Evolutionary conservation across 1,140 invertebrate species (phyloP).

Genomic region (Drosophila novamexicana): DNA sequence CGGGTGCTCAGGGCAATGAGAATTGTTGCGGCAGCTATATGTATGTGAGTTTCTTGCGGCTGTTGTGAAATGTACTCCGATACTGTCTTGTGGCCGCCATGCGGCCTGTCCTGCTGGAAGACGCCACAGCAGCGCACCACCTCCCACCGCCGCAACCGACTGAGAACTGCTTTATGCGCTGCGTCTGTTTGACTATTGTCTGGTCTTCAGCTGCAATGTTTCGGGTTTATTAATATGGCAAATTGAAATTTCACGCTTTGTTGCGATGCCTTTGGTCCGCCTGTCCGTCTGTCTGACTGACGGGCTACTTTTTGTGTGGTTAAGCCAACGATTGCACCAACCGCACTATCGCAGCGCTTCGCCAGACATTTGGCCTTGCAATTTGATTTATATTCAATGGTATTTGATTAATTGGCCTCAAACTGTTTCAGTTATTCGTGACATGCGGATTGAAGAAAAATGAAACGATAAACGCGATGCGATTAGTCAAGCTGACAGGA

Average conservation of each 20-base stretch:
- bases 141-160: neutral
- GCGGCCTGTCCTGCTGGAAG: neutral
- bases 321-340: constrained; percentile 18
- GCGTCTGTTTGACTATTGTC: constrained; percentile 55
- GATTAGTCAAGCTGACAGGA: neutral
- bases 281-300: neutral
- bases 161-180: neutral
- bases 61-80: constrained; percentile 69
- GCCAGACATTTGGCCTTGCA: neutral
- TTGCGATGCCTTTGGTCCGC: constrained; percentile 28
- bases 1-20: neutral
- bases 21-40: constrained; percentile 12
- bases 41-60: constrained; percentile 16
- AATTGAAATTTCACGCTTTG: constrained; percentile 77
- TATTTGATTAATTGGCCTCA: constrained; percentile 9
- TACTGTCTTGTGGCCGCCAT: constrained; percentile 57
- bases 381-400: constrained; percentile 4
- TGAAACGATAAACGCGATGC: neutral
- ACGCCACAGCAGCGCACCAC: neutral
- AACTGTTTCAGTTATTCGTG: constrained; percentile 3
- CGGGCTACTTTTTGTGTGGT: constrained; percentile 22
- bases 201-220: constrained; percentile 53
- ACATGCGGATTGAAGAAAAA: neutral
- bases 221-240: constrained; percentile 74
- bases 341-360: neutral